A percentile compares a stretch with the other conserved stretches of the same genome.
phyloP scores from a whole-genome alignment of 2,797 vertebrate species.

The Sebastes diploproa region DNA sequence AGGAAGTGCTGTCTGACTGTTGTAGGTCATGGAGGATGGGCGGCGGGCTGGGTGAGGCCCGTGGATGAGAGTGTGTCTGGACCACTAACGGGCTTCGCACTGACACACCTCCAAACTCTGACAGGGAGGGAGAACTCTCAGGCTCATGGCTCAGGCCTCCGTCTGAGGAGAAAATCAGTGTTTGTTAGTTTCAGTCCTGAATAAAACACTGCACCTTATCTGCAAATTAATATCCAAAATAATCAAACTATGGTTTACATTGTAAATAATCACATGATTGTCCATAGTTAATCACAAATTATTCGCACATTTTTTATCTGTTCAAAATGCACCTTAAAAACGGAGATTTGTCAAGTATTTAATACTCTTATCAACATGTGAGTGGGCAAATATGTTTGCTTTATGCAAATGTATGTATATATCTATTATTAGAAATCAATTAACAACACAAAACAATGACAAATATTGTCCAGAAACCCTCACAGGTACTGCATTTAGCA shows the following conservation, averaged over 20 bases:
- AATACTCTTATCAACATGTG: too few species aligned
- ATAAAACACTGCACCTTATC: background rate
- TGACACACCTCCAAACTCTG: constrained; percentile 80
- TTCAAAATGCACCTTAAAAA: too few species aligned
- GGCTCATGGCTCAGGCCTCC: constrained; percentile 86
- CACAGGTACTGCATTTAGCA: too few species aligned
- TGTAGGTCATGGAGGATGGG: constrained; percentile 93
- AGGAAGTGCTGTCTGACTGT: constrained; percentile 92
- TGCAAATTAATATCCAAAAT: background rate
- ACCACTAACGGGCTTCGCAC: constrained; percentile 85
- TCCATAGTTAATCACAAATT: too few species aligned
- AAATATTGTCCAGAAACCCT: too few species aligned
- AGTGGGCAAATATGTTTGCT: too few species aligned
- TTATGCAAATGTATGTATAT: too few species aligned
- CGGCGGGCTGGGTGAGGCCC: constrained; percentile 76
- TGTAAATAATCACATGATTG: background rate
- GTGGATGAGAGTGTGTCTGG: constrained; percentile 84
- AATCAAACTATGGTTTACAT: background rate
- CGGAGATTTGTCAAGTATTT: too few species aligned
- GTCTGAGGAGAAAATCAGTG: constrained; percentile 75
- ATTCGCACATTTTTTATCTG: too few species aligned
- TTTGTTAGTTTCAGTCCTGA: background rate
- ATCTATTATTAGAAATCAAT: too few species aligned
- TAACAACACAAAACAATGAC: too few species aligned
- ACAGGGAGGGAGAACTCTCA: constrained; percentile 78